Percentiles rank a stretch among this genome's conserved stretches.
These are phyloP conservation scores for Plagodis dolabraria DNA, from an alignment of 2,888 invertebrate species.

Conservation along the genomic window DNA sequence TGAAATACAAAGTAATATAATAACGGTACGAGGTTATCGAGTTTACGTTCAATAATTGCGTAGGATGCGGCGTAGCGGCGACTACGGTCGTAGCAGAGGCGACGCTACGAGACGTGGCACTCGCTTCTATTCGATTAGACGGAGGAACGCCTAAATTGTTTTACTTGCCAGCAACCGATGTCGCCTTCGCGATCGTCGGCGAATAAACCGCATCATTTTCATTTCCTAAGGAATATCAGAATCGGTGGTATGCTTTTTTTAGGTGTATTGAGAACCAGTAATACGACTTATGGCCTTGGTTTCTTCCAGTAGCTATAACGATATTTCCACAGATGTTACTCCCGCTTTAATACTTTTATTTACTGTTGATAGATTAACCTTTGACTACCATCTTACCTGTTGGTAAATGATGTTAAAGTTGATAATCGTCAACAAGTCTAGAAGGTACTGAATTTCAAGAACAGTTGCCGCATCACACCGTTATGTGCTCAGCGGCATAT, in stretches of 20 bases:
- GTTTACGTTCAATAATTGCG: slow-evolving; percentile 72
- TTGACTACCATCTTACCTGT: too few species aligned
- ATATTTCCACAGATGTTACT: too few species aligned
- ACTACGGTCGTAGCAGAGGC: slow-evolving; percentile 49
- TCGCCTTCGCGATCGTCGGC: slow-evolving; percentile 11
- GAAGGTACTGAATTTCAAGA: too few species aligned
- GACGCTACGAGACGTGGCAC: slow-evolving; percentile 39
- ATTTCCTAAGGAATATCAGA: not conserved
- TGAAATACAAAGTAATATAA: too few species aligned
- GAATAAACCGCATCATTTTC: not conserved
- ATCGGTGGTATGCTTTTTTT: not conserved
- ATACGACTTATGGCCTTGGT: too few species aligned
- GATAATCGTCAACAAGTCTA: too few species aligned
- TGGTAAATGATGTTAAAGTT: too few species aligned
- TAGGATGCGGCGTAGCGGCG: slow-evolving; percentile 52
- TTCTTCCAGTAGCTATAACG: too few species aligned
- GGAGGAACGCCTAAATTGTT: slow-evolving; percentile 73
- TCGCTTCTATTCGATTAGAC: slow-evolving; percentile 66
- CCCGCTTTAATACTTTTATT: too few species aligned
- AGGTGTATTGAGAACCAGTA: not conserved
- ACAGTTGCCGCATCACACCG: too few species aligned
- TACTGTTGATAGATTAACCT: too few species aligned
- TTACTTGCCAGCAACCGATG: slow-evolving; percentile 68
- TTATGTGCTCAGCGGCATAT: too few species aligned
- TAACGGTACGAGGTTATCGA: slow-evolving; percentile 48